Evolutionary conservation across 2,113 vertebrate genomes (phyloP).

Genomic region (Stigmatopora nigra): DNA sequence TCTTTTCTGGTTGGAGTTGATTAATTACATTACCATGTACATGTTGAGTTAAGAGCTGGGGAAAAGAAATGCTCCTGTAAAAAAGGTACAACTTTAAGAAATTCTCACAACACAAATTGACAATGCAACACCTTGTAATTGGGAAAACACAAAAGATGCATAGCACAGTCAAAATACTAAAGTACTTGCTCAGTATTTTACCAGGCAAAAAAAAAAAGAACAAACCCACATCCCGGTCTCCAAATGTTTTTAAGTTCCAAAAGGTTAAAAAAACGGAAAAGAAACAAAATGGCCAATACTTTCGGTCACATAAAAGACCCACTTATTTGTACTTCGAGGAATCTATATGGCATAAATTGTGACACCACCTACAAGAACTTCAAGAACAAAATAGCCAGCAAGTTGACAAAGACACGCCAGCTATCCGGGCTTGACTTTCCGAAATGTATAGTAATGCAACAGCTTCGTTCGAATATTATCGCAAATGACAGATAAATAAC

Average conservation of each 20-base stretch:
- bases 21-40: no score
- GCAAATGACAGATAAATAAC: slow-evolving; percentile 14
- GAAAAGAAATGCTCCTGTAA: neutral
- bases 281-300: neutral
- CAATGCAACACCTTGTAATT: neutral
- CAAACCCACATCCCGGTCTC: neutral
- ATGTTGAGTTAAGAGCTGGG: no score
- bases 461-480: neutral
- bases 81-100: neutral
- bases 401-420: neutral
- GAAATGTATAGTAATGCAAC: neutral
- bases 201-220: neutral
- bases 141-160: neutral
- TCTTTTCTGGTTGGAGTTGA: no score
- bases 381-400: neutral
- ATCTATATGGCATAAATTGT: neutral
- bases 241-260: neutral
- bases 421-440: neutral
- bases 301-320: neutral
- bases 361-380: neutral
- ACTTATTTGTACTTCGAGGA: neutral
- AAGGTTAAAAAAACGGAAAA: neutral
- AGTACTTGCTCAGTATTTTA: neutral
- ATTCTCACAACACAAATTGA: neutral
- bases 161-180: neutral